Conservation (phyloP, 2,113 vertebrate species). For the Melozone crissalis region DNA sequence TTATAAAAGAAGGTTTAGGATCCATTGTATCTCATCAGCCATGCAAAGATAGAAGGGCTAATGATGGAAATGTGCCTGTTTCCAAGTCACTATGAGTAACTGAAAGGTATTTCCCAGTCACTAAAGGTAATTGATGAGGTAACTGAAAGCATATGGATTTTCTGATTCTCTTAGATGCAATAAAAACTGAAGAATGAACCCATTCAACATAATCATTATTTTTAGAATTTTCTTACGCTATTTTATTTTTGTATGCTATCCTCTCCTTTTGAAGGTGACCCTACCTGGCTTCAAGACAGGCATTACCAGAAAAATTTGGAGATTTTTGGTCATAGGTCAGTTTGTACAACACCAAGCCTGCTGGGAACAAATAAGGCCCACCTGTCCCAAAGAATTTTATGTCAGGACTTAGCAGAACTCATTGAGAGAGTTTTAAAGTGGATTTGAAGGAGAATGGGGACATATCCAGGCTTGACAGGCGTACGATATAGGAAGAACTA, state of each 20-base stretch:
- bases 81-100: background rate
- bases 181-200: background rate
- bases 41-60: background rate
- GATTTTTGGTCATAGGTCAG: background rate
- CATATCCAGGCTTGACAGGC: background rate
- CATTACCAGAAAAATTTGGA: background rate
- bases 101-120: background rate
- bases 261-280: background rate
- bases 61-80: background rate
- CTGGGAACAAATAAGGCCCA: background rate
- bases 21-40: background rate
- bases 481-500: background rate
- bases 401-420: background rate
- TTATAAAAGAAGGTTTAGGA: background rate
- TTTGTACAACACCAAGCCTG: background rate
- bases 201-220: background rate
- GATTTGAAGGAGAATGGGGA: background rate
- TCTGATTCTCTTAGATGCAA: background rate
- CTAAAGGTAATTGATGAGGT: background rate
- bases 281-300: background rate
- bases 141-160: background rate
- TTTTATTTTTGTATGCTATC: background rate
- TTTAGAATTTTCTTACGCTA: background rate
- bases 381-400: background rate
- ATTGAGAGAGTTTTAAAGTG: background rate